Conservation (phyloP, 2,113 vertebrate species). For the Lepus europaeus region DNA sequence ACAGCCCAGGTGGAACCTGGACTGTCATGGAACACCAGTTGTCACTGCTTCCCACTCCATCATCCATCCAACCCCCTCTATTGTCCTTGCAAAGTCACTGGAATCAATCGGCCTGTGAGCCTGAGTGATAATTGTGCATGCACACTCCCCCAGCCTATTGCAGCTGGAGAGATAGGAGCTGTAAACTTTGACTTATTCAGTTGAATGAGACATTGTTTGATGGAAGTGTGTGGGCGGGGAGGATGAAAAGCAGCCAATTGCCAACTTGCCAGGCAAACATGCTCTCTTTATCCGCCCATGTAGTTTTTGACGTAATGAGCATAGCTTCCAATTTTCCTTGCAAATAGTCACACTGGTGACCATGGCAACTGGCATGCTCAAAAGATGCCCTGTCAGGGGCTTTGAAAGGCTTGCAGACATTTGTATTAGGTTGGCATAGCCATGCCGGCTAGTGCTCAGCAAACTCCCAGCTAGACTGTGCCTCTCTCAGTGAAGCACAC, state of each 20-base stretch:
- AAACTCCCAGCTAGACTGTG: constrained; percentile 73
- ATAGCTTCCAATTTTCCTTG: constrained; percentile 87
- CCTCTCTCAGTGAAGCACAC: constrained; percentile 81
- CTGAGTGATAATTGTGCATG: constrained; percentile 77
- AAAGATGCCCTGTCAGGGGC: constrained; percentile 87
- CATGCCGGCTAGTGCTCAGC: constrained; percentile 75
- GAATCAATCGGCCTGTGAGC: constrained; percentile 37
- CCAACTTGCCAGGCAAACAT: constrained; percentile 86
- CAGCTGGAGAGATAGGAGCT: constrained; percentile 86
- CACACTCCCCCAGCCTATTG: constrained; percentile 73
- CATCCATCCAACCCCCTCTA: neutral
- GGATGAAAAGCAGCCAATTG: constrained; percentile 88
- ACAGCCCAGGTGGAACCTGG: neutral
- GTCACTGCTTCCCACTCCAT: neutral
- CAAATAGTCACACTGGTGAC: constrained; percentile 86
- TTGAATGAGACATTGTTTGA: constrained; percentile 90
- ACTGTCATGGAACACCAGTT: neutral
- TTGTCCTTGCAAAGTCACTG: neutral
- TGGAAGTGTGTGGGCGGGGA: constrained; percentile 87
- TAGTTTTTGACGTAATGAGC: constrained; percentile 88
- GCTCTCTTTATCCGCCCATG: constrained; percentile 79
- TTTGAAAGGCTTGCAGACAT: constrained; percentile 87
- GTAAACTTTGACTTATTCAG: constrained; percentile 87
- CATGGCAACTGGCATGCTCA: constrained; percentile 89
- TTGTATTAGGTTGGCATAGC: constrained; percentile 84